Percentiles rank a stretch among this genome's conserved stretches.
Evolutionary conservation across 2,797 vertebrate genomes (phyloP).

Genomic region (Ispidina picta): DNA sequence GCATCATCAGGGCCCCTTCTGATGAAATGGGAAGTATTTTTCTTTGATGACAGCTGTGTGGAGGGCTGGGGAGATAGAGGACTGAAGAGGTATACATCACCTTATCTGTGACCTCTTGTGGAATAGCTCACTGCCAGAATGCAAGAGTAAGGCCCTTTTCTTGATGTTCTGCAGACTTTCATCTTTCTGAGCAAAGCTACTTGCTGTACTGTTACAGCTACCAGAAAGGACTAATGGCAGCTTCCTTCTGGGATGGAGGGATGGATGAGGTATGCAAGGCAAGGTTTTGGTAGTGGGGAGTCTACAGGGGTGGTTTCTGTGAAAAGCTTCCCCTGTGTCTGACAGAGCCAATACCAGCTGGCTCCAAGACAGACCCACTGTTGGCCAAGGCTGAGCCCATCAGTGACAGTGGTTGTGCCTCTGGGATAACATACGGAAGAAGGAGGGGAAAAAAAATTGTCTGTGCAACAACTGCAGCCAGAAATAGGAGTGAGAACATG

Average conservation of each 20-base stretch:
- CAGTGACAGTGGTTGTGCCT: background rate
- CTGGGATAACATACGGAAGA: background rate
- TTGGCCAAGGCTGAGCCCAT: background rate
- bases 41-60: background rate
- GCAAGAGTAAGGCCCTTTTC: background rate
- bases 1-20: background rate
- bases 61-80: background rate
- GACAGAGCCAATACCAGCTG: fast-evolving
- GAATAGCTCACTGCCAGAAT: background rate
- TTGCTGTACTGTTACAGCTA: background rate
- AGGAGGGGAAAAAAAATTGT: fast-evolving
- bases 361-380: background rate
- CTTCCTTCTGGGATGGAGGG: background rate
- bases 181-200: background rate
- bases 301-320: background rate
- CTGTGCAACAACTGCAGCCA: background rate
- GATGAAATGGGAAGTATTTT: background rate
- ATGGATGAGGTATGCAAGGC: background rate
- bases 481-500: background rate
- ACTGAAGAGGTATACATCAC: background rate
- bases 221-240: background rate
- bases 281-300: background rate
- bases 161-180: background rate
- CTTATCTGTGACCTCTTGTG: background rate
- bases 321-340: too few relatives aligned